Evolutionary conservation across 2,113 vertebrate genomes (phyloP).

Genomic region (Sus scrofa): T2T-Sscrofa CM000813.6:138839001-138839500

Average conservation of each 20-base stretch:
- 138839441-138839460: conserved; percentile 3
- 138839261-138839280: conserved; percentile 38
- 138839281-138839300: conserved; percentile 35
- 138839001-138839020: neutral
- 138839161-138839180: neutral
- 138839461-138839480: conserved; percentile 4
- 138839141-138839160: neutral
- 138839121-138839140: neutral
- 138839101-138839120: neutral
- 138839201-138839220: neutral
- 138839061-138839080: neutral
- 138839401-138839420: neutral
- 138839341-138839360: neutral
- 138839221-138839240: neutral
- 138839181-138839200: neutral
- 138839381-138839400: conserved; percentile 34
- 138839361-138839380: neutral
- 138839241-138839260: conserved; percentile 42
- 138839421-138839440: conserved; percentile 7
- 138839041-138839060: neutral
- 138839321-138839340: conserved; percentile 25
- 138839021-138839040: conserved; percentile 42
- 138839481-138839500: neutral
- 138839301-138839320: neutral
- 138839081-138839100: neutral